phyloP scores from a whole-genome alignment of 2,113 vertebrate genomes.

The Hydrochoerus hydrochaeris region DNA sequence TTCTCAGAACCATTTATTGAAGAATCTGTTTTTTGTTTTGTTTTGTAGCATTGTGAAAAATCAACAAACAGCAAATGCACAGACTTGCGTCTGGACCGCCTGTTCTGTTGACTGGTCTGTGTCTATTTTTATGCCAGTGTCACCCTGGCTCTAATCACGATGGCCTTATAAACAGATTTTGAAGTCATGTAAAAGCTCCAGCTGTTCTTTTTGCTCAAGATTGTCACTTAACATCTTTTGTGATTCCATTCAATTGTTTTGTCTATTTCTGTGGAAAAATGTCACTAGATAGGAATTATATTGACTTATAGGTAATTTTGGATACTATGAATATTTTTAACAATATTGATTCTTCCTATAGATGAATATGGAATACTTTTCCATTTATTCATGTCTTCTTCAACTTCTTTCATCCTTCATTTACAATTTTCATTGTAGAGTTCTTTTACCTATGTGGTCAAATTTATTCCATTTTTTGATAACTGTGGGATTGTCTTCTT shows the following conservation, averaged over 20 bases:
- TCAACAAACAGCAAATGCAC: neutral
- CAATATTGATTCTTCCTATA: neutral
- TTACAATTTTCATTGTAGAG: neutral
- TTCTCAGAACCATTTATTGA: neutral
- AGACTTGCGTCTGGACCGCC: neutral
- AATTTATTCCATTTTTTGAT: neutral
- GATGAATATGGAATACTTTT: neutral
- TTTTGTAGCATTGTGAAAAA: neutral
- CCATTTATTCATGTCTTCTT: neutral
- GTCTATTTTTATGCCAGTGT: neutral
- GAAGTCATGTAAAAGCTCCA: neutral
- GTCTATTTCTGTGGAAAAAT: neutral
- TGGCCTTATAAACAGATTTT: neutral
- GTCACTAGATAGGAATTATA: neutral
- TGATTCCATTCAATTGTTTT: neutral
- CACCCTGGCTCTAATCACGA: neutral
- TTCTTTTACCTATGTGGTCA: neutral
- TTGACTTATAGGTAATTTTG: neutral
- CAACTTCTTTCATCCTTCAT: neutral
- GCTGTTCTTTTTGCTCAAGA: neutral
- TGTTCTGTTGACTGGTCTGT: neutral
- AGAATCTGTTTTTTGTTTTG: too few relatives aligned
- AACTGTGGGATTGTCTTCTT: neutral
- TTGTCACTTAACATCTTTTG: neutral
- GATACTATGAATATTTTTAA: neutral